Evolutionary conservation across 2,797 vertebrate species (phyloP).

Genomic region (Microhierax caerulescens): DNA sequence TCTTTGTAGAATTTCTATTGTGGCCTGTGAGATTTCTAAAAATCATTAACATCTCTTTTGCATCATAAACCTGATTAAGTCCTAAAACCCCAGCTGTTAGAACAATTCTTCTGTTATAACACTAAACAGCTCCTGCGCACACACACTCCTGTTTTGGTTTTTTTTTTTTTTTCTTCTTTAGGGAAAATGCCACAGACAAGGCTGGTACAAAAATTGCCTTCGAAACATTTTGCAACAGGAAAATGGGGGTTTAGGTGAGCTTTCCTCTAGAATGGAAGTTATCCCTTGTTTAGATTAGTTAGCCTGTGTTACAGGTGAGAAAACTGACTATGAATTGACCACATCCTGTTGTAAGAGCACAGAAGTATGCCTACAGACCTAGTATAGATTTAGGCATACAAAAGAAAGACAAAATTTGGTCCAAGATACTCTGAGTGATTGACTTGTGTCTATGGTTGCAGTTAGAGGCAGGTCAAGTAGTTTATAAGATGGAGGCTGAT

Average conservation of each 20-base stretch:
- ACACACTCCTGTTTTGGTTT: accelerated
- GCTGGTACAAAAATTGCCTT: neutral
- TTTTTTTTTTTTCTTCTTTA: neutral
- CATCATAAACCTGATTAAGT: neutral
- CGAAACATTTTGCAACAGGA: neutral
- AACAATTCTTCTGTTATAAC: neutral
- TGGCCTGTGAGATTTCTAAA: neutral
- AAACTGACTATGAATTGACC: neutral
- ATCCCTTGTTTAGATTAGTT: neutral
- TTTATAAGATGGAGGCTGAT: neutral
- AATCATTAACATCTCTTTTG: neutral
- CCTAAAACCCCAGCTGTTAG: neutral
- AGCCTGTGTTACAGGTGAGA: neutral
- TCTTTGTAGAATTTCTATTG: neutral
- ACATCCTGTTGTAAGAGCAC: neutral
- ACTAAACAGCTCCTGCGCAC: neutral
- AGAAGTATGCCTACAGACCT: neutral
- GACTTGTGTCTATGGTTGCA: neutral
- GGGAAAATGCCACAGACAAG: neutral
- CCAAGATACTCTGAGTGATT: neutral
- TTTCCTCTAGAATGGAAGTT: neutral
- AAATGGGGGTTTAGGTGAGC: accelerated
- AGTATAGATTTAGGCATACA: neutral
- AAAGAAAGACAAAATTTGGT: neutral
- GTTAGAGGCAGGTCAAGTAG: neutral